Percentiles rank a stretch among this genome's conserved stretches.
Conservation (phyloP, 2,797 vertebrate genomes). For the Spinibarbus caldwelli region DNA sequence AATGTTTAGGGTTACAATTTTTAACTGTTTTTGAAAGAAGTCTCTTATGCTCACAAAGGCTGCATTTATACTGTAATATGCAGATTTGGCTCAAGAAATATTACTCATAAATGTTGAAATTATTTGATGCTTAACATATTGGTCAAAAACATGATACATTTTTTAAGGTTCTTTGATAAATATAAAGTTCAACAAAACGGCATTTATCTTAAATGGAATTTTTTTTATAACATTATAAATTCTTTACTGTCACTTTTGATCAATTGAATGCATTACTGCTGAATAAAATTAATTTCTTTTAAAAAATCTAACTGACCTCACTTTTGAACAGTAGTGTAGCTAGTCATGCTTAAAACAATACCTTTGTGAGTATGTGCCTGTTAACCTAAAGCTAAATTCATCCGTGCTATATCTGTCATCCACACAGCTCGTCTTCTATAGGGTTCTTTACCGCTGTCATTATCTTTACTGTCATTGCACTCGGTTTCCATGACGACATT, state of each 20-base stretch:
- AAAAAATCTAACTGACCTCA: not conserved
- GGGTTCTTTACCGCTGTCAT: constrained; percentile 88
- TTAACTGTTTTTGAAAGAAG: not conserved
- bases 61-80: too few species aligned
- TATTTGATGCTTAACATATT: not conserved
- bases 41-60: not conserved
- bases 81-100: too few species aligned
- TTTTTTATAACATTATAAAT: not conserved
- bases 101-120: too few species aligned
- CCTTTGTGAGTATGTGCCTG: not conserved
- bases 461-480: constrained; percentile 95
- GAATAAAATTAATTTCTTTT: not conserved
- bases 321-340: not conserved
- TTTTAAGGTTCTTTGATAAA: not conserved
- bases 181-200: not conserved
- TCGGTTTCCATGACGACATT: constrained; percentile 98
- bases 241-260: not conserved
- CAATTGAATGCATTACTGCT: not conserved
- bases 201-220: not conserved
- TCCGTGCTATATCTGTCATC: not conserved
- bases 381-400: constrained; percentile 10
- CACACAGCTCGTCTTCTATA: not conserved
- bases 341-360: not conserved
- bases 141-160: not conserved
- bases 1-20: not conserved